Evolutionary conservation across 2,888 invertebrate species (phyloP).

Genomic region (Rhaphigaster nebulosa): DNA sequence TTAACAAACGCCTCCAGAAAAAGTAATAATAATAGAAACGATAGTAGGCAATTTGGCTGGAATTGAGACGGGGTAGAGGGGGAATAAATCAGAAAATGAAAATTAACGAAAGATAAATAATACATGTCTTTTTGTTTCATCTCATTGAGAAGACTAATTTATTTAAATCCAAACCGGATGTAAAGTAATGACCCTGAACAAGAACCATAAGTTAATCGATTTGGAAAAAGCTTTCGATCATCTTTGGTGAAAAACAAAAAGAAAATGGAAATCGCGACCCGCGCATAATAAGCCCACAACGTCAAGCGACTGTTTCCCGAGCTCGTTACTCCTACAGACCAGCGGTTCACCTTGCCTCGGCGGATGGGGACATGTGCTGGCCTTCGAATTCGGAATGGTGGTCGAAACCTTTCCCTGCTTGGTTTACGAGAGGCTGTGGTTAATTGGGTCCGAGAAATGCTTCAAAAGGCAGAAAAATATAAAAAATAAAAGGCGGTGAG

Average conservation of each 20-base stretch:
- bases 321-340: conserved; percentile 4
- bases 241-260: background rate
- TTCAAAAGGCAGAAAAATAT: background rate
- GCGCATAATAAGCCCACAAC: background rate
- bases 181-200: background rate
- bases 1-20: too few species aligned
- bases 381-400: background rate
- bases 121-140: too few species aligned
- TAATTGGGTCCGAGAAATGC: background rate
- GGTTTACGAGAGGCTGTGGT: background rate
- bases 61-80: too few species aligned
- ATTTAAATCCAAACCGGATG: background rate
- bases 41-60: too few species aligned
- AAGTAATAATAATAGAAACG: too few species aligned
- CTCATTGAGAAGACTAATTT: background rate
- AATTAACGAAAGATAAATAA: too few species aligned
- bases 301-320: background rate
- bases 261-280: background rate
- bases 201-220: background rate
- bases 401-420: background rate
- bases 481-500: background rate
- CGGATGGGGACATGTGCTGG: background rate
- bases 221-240: background rate
- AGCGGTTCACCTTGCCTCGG: background rate
- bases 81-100: too few species aligned